phyloP scores from a whole-genome alignment of 2,113 vertebrate genomes.

The Sinocyclocheilus anophthalmus region DNA sequence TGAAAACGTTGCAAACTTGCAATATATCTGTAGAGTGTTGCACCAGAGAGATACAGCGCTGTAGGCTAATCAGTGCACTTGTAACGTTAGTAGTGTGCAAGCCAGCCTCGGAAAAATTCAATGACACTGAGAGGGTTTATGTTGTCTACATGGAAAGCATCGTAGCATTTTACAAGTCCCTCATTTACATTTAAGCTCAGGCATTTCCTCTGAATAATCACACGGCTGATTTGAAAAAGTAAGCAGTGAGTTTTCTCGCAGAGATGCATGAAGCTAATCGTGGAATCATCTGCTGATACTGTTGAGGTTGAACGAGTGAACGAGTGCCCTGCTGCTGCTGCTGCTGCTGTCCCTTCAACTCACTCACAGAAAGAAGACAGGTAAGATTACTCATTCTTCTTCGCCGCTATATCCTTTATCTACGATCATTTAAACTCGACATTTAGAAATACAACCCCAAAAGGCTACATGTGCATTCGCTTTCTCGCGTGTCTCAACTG shows the following conservation, averaged over 20 bases:
- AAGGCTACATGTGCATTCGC: not conserved
- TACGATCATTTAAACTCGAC: not conserved
- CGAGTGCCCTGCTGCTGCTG: not conserved
- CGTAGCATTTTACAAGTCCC: not conserved
- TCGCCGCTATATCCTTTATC: not conserved
- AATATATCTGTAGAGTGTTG: not conserved
- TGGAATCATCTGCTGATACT: slow-evolving; percentile 35
- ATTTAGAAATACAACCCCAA: slow-evolving; percentile 4
- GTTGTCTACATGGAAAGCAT: not conserved
- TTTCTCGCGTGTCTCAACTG: not conserved
- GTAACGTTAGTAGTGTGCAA: slow-evolving; percentile 6
- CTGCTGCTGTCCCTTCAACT: slow-evolving; percentile 6
- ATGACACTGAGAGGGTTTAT: slow-evolving; percentile 21
- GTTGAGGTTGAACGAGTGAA: slow-evolving; percentile 40
- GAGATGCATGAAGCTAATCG: not conserved
- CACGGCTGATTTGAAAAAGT: not conserved
- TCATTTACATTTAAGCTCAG: not conserved
- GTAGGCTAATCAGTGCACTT: not conserved
- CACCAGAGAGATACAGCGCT: not conserved
- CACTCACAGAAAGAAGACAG: slow-evolving; percentile 6
- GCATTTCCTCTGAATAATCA: not conserved
- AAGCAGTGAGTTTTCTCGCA: not conserved
- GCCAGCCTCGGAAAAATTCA: slow-evolving; percentile 27
- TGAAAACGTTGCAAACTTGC: not conserved
- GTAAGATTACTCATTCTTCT: not conserved